Evolutionary conservation across 2,888 invertebrate genomes (phyloP).

Genomic region (Caenorhabditis sp.): DNA sequence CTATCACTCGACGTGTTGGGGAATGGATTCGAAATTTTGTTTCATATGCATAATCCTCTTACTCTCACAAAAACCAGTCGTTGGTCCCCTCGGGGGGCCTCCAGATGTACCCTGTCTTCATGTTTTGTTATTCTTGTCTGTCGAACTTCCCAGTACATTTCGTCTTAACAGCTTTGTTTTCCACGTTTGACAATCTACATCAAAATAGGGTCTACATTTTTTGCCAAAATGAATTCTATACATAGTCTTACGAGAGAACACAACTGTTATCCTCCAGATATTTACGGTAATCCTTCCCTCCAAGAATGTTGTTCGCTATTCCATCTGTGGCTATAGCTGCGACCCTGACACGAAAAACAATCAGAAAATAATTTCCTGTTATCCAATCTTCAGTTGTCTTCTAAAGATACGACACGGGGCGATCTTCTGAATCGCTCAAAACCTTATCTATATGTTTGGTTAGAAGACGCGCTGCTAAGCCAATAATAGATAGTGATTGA

Average conservation of each 20-base stretch:
- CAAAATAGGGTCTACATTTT: no score
- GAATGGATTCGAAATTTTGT: conserved; percentile 4
- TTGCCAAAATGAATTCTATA: no score
- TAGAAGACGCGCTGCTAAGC: conserved; percentile 14
- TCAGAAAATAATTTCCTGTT: conserved; percentile 18
- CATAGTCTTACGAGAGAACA: no score
- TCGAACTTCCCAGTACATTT: conserved; percentile 1
- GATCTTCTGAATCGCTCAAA: conserved; percentile 21
- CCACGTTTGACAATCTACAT: no score
- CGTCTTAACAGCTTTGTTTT: not conserved
- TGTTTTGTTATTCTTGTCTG: not conserved
- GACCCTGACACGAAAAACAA: conserved; percentile 27
- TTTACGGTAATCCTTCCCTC: not conserved
- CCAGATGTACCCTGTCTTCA: not conserved
- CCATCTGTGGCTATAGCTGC: not conserved
- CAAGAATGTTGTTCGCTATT: not conserved
- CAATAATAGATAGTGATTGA: conserved; percentile 40
- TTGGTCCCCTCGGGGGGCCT: not conserved
- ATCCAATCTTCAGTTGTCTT: conserved; percentile 25
- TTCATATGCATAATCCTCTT: conserved; percentile 24
- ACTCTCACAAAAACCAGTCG: conserved; percentile 14
- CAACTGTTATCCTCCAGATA: not conserved
- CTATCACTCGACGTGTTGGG: not conserved
- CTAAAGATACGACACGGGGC: conserved; percentile 35
- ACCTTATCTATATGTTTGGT: conserved; percentile 38